These are phyloP conservation scores for Halesus radiatus DNA, from an alignment of 1,140 invertebrate species.

Conservation along the genomic window DNA sequence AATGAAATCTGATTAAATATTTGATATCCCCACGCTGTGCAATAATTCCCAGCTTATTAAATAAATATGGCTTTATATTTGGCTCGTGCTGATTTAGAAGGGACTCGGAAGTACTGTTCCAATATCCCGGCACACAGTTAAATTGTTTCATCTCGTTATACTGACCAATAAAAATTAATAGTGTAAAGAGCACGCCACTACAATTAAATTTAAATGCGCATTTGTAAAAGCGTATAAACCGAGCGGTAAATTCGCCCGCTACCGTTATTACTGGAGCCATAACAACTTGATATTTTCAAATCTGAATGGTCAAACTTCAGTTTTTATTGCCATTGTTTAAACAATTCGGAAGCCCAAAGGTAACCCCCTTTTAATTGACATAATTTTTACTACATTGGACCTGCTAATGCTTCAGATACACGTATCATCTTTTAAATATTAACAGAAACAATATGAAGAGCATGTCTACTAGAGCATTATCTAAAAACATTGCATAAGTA, in stretches of 20 bases:
- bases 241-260: background rate
- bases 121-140: background rate
- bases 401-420: too few relatives aligned
- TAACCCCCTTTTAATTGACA: too few relatives aligned
- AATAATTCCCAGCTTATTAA: too few relatives aligned
- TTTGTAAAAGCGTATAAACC: constrained; percentile 18
- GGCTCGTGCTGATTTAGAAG: background rate
- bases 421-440: too few relatives aligned
- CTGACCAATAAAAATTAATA: constrained; percentile 38
- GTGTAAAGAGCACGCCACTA: constrained; percentile 25
- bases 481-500: too few relatives aligned
- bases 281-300: constrained; percentile 32
- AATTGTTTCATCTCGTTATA: constrained; percentile 36
- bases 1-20: too few relatives aligned
- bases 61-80: too few relatives aligned
- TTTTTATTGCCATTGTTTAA: constrained; percentile 17
- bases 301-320: constrained; percentile 21
- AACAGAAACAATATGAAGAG: too few relatives aligned
- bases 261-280: background rate
- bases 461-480: too few relatives aligned
- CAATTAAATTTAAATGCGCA: constrained; percentile 36
- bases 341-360: background rate
- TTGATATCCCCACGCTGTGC: too few relatives aligned
- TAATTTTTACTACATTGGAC: too few relatives aligned
- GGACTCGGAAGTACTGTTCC: background rate